phyloP scores from a whole-genome alignment of 1,140 invertebrate genomes.

The Bilobella aurantiaca region DNA sequence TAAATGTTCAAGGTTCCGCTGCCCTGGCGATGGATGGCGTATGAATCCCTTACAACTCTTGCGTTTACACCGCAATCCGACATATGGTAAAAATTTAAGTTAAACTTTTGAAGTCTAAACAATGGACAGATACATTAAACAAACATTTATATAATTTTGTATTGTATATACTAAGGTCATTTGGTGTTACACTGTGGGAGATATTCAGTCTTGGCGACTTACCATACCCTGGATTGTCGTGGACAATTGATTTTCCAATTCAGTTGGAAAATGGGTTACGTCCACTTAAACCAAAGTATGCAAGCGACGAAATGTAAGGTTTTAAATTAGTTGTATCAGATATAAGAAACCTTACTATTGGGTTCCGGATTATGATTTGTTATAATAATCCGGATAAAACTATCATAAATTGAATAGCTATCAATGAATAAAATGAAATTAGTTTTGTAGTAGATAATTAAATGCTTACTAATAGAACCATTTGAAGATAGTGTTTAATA shows the following conservation, averaged over 20 bases:
- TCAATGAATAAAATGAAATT: too few relatives aligned
- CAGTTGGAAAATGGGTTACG: background rate
- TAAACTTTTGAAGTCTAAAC: background rate
- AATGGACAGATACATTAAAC: too few relatives aligned
- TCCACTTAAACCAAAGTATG: background rate
- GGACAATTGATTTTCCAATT: background rate
- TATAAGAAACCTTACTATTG: too few relatives aligned
- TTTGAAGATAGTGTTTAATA: too few relatives aligned
- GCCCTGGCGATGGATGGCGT: background rate
- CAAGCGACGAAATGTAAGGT: too few relatives aligned
- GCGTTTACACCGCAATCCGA: background rate
- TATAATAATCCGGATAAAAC: too few relatives aligned
- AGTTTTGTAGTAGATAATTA: too few relatives aligned
- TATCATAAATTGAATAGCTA: too few relatives aligned
- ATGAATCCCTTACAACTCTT: background rate
- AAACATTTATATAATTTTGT: too few relatives aligned
- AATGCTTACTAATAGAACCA: too few relatives aligned
- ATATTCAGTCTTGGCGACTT: background rate
- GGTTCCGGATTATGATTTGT: too few relatives aligned
- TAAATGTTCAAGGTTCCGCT: background rate
- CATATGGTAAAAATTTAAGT: background rate
- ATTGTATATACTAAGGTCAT: background rate
- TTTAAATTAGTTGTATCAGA: too few relatives aligned
- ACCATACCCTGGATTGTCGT: background rate
- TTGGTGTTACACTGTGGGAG: background rate